phyloP scores from a whole-genome alignment of 2,797 vertebrate genomes.

The Peromyscus attwateri region DNA sequence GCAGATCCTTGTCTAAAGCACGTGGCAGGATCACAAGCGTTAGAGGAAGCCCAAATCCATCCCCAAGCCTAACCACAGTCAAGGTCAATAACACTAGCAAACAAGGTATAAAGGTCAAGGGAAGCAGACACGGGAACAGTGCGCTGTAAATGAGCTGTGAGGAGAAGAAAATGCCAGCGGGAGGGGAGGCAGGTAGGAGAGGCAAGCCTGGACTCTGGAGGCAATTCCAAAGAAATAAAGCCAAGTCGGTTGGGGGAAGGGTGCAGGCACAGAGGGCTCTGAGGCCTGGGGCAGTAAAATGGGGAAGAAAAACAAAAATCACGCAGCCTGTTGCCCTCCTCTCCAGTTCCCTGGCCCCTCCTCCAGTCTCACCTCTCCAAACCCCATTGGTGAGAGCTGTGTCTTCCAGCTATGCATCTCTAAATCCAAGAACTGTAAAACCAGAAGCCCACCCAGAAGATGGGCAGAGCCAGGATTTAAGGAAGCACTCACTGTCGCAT shows the following conservation, averaged over 20 bases:
- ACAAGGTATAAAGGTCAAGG: conserved; percentile 43
- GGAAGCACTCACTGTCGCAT: not conserved
- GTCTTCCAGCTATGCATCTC: not conserved
- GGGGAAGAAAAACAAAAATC: not conserved
- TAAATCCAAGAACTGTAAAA: not conserved
- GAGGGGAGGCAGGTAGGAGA: not conserved
- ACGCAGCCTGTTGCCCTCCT: not conserved
- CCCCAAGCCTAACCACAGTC: not conserved
- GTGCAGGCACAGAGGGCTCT: not conserved
- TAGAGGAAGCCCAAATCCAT: not conserved
- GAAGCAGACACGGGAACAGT: not conserved
- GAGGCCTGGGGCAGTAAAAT: not conserved
- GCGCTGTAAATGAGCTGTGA: not conserved
- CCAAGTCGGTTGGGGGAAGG: not conserved
- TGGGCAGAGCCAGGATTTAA: not conserved
- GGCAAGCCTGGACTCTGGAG: not conserved
- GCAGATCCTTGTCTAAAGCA: not conserved
- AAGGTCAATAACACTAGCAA: conserved; percentile 1
- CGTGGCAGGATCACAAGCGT: not conserved
- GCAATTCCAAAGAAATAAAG: conserved; percentile 26
- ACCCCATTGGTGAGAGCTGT: not conserved
- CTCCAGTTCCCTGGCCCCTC: not conserved
- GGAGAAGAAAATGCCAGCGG: not conserved
- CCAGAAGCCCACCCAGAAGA: not conserved
- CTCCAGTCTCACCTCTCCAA: not conserved